Base-by-base conservation (phyloP, 2,888 invertebrate species). In the Leptinotarsa haldemani region DNA sequence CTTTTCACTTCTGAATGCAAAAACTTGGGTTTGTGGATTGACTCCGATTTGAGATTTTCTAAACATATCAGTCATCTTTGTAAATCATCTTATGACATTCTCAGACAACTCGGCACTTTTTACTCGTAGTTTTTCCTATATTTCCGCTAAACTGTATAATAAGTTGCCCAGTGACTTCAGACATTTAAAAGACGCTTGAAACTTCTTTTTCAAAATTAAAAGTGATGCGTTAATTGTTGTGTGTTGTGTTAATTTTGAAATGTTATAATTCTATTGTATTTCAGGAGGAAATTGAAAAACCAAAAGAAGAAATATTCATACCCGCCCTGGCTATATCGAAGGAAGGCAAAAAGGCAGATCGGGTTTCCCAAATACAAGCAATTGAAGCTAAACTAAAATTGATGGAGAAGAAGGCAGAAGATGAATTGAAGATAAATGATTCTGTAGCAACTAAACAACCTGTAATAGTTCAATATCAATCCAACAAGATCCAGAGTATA, bases 361-460 rank as follows among this genome's bases (percentile, higher is more conserved):
- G 93, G 82, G 92, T 93, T 83, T 93, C 93, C 12, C 94, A 95
- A 71, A 96, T 97, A 79, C 94, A 94, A 84, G 95, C 95, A 0
- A 96, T 97, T 74, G 96, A 96, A 86, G 94, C 95, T 0, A 96
- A 97, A 86, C 88, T 97, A 1, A 95, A 94, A 83, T 88, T 93
- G 85, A 93, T 96, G 92, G 94, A 94, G 81, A 86, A 87, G 4
- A 91, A 90, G 77, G 90, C 90, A 0, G 90, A 91, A 64, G 93
- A 94, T 78, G 94, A 94, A 83, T 91, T 95, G 81, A 93, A 93
- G 73, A 90, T 95, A 5, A 94, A 94, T 84, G 93, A 93, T 83
- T 89, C 93, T 3, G 90, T 92, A 15, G 90, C 92, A 0, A 87
- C 90, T 40, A 93, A 93, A 82, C 88, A 92, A 16, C 92, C 94